Percentiles rank a stretch among this genome's conserved stretches.
Evolutionary conservation across 2,113 vertebrate species (phyloP).

Genomic region (Salvator merianae): DNA sequence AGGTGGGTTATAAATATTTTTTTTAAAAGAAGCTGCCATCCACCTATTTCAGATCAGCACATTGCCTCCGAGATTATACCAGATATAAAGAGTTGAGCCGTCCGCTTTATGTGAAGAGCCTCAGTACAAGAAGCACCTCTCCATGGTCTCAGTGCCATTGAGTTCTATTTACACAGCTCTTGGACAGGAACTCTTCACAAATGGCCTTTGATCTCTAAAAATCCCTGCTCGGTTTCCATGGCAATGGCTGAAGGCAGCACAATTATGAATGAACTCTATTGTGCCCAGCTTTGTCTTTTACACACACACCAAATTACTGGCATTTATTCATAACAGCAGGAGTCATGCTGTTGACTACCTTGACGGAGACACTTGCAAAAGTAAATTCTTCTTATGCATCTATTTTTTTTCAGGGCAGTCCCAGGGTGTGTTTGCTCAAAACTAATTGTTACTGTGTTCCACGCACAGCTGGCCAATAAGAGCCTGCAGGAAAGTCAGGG

Average conservation of each 20-base stretch:
- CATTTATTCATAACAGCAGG: conserved; percentile 21
- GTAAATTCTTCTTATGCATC: background rate
- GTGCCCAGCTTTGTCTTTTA: conserved; percentile 32
- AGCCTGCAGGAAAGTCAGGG: too few species aligned
- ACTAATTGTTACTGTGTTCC: too few species aligned
- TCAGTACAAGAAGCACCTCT: background rate
- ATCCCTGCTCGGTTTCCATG: conserved; percentile 47
- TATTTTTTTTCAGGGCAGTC: background rate
- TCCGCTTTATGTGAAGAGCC: background rate
- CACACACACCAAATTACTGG: conserved; percentile 39
- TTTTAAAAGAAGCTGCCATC: too few species aligned
- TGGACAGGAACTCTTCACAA: conserved; percentile 36
- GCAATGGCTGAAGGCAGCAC: background rate
- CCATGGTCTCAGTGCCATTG: background rate
- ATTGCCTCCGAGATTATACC: conserved; percentile 20
- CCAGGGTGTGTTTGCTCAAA: background rate
- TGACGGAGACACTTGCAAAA: conserved; percentile 29
- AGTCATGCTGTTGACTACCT: conserved; percentile 33
- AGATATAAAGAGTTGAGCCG: conserved; percentile 1
- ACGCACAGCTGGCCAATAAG: too few species aligned
- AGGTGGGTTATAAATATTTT: too few species aligned
- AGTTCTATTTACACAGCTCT: background rate
- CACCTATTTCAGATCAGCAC: conserved; percentile 1
- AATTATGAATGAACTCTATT: conserved; percentile 54
- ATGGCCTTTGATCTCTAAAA: conserved; percentile 60